Base-by-base conservation (phyloP, 2,888 invertebrate genomes). In the Ennomos fuscantarius region DNA sequence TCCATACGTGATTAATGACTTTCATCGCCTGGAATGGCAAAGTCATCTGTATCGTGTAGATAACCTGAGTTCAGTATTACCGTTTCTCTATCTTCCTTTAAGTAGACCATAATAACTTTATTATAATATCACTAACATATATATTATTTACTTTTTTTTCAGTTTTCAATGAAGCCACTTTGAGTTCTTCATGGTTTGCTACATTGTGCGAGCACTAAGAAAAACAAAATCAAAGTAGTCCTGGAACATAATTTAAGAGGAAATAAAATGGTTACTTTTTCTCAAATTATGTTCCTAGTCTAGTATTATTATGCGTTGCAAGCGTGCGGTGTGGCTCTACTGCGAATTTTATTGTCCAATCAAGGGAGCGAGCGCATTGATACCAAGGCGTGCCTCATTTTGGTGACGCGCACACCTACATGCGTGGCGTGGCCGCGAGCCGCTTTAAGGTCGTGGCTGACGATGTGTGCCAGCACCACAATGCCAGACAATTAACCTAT, bases 401-500 rank as follows among this genome's bases (percentile, higher is more conserved):
- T 78, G 78, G 80, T 87, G 84, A 82, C 83, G 83, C 78, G 79
- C 73, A 79, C 79, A 83, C 82, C 81, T 82, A 82, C 80, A 81
- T 75, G 85, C 86, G 85, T 82, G 84, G 81, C 81, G 84, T 86
- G 88, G 88, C 87, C 89, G 85, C 87, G 81, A 86, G 84, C 72
- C 81, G 80, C 79, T 84, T 79, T 90, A 87, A 90, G 90, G 90
- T 91, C 90, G 89, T 79, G 79, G 83, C 80, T 85, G 84, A 72
- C 84, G 81, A 87, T 86, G 82, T 87, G 85, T 89, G 87, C 89
- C 89, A 89, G 86, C 86, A 84, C 84, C 79, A 91, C 91, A 88
- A 90, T 91, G 88, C 87, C 85, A 87, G 86, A 80, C 87, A 88
- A 90, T 92, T 90, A 91, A 87, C 88, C 88, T 89, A 89, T 89